Evolutionary conservation across 2,113 vertebrate genomes (phyloP).

Genomic region (Pseudopodoces humilis): DNA sequence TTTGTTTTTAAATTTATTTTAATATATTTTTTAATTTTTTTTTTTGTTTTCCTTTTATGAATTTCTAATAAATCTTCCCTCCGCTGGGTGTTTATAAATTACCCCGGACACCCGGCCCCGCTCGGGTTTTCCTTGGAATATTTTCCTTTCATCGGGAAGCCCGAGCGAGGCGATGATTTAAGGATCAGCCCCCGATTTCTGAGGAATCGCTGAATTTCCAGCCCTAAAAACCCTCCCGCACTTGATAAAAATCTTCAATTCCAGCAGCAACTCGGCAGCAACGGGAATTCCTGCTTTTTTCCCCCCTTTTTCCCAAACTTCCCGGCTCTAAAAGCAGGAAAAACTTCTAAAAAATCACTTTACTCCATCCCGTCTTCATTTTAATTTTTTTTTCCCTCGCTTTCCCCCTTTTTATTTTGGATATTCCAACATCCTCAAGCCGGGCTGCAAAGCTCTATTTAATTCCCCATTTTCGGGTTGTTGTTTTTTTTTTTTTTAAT

Average conservation of each 20-base stretch:
- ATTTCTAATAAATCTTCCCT: conserved; percentile 75
- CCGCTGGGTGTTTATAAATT: conserved; percentile 77
- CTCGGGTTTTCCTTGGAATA: conserved; percentile 62
- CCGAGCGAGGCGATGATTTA: conserved; percentile 68
- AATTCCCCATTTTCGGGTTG: background rate
- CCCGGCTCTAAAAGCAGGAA: too few species aligned
- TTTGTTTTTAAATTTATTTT: too few species aligned
- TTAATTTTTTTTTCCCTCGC: fast-evolving
- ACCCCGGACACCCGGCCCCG: background rate
- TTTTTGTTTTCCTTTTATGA: background rate
- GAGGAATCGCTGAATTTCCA: conserved; percentile 43
- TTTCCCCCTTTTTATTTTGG: too few species aligned
- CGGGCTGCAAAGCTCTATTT: background rate
- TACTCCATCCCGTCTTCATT: fast-evolving
- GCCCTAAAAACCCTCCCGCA: conserved; percentile 49
- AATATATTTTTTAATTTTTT: too few species aligned
- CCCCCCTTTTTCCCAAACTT: background rate
- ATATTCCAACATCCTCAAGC: background rate
- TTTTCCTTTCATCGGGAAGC: conserved; percentile 74
- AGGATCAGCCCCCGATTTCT: conserved; percentile 65
- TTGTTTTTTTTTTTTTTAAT: background rate
- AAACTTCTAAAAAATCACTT: background rate
- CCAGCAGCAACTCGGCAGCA: background rate
- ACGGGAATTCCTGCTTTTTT: background rate
- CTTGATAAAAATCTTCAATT: conserved; percentile 56